Percentiles rank a stretch among this genome's conserved stretches.
Evolutionary conservation across 2,113 vertebrate species (phyloP).

Genomic region (Hemibates koningsi): DNA sequence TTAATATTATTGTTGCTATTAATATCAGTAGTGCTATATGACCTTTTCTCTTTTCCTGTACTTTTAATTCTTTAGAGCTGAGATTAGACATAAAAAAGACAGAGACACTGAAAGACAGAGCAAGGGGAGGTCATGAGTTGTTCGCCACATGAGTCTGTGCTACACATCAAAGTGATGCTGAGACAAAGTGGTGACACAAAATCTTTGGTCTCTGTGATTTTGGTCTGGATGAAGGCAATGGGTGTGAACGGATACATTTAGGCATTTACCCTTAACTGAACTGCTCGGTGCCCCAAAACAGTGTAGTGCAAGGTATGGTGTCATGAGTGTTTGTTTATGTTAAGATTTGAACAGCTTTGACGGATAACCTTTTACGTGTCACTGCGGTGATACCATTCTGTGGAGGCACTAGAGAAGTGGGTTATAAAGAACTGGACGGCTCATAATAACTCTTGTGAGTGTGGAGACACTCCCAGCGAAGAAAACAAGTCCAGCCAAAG

Average conservation of each 20-base stretch:
- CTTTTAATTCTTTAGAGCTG: neutral
- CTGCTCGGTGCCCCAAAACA: neutral
- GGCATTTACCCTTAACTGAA: conserved; percentile 23
- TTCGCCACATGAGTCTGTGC: conserved; percentile 4
- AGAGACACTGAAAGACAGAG: neutral
- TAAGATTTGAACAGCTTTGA: neutral
- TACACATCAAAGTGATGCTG: conserved; percentile 50
- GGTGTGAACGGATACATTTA: conserved; percentile 4
- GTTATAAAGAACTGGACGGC: neutral
- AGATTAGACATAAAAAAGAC: neutral
- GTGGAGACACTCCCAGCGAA: conserved; percentile 34
- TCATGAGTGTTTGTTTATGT: neutral
- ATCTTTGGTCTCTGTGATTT: conserved; percentile 31
- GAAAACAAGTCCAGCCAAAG: conserved; percentile 13
- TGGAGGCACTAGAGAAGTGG: neutral
- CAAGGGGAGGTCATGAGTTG: neutral
- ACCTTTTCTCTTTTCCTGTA: neutral
- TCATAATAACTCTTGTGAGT: neutral
- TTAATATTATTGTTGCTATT: neutral
- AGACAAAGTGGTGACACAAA: conserved; percentile 53
- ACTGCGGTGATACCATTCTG: neutral
- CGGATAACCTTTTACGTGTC: neutral
- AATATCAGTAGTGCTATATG: neutral
- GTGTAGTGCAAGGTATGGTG: neutral
- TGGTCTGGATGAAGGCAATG: neutral